These are phyloP conservation scores for Chlorops oryzae DNA, from an alignment of 1,140 invertebrate species.

Conservation along the genomic window DNA sequence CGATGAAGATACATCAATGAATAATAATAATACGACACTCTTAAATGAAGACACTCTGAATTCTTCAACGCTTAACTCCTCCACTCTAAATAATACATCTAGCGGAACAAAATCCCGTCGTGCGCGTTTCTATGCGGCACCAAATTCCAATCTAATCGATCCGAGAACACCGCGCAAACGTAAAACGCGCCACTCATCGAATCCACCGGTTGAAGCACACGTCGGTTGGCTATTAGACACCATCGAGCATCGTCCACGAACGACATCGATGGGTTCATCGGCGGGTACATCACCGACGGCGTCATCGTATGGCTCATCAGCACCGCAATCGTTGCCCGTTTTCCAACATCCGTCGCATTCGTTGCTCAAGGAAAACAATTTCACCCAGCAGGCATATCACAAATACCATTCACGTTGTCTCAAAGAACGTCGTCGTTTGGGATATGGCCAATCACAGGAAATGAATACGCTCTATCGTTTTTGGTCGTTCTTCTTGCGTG, in stretches of 20 bases:
- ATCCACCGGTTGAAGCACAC: conserved; percentile 89
- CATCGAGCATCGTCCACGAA: conserved; percentile 71
- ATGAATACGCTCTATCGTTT: conserved; percentile 98
- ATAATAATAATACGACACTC: conserved; percentile 28
- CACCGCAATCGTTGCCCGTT: conserved; percentile 73
- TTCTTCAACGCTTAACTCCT: conserved; percentile 27
- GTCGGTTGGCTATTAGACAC: conserved; percentile 96
- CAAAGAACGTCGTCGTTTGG: conserved; percentile 87
- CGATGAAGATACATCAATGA: conserved; percentile 23
- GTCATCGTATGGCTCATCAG: conserved; percentile 68
- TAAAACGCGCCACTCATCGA: conserved; percentile 86
- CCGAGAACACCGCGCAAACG: conserved; percentile 69
- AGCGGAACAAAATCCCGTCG: conserved; percentile 48
- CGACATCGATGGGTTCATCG: conserved; percentile 68
- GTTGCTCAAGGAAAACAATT: conserved; percentile 93
- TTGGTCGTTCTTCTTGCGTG: conserved; percentile 98
- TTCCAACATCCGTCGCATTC: conserved; percentile 97
- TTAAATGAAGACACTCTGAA: conserved; percentile 34
- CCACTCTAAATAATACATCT: too few species aligned
- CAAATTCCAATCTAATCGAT: conserved; percentile 70
- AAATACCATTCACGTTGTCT: conserved; percentile 90
- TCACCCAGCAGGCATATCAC: conserved; percentile 94
- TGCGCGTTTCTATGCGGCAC: conserved; percentile 85
- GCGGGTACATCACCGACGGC: conserved; percentile 67
- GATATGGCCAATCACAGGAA: conserved; percentile 88